Evolutionary conservation across 2,888 invertebrate species (phyloP).

Genomic region (Aelia acuminata): DNA sequence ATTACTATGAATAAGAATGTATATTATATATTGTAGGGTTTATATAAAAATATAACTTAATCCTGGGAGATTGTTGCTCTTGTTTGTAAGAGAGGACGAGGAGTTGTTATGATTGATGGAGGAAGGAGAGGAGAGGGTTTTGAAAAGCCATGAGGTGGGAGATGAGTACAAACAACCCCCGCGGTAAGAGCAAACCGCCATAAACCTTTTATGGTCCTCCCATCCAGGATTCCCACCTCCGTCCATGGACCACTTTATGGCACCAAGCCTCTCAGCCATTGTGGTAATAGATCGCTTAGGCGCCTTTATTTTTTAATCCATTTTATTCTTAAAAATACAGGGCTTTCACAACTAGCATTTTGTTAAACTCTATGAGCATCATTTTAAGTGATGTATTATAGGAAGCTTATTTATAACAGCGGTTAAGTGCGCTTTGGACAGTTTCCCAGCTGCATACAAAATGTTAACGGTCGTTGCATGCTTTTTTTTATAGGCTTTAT

Average conservation of each 20-base stretch:
- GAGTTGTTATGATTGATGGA: neutral
- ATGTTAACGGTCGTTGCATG: too few species aligned
- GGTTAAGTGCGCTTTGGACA: too few species aligned
- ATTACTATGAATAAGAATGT: too few species aligned
- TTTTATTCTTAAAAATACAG: neutral
- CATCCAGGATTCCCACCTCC: neutral
- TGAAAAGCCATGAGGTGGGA: neutral
- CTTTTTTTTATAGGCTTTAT: too few species aligned
- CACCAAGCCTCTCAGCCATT: neutral
- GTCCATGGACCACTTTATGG: neutral
- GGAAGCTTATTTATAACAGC: too few species aligned
- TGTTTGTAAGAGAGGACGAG: neutral
- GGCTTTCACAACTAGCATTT: neutral
- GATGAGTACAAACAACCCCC: slow-evolving; percentile 13
- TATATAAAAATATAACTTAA: too few species aligned
- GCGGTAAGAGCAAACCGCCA: neutral
- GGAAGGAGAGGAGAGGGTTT: neutral
- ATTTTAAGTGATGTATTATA: neutral
- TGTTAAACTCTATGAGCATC: neutral
- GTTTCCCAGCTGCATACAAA: too few species aligned
- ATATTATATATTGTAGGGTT: too few species aligned
- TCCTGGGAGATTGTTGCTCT: neutral
- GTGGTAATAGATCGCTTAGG: neutral
- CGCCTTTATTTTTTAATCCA: neutral
- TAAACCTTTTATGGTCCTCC: neutral